phyloP scores from a whole-genome alignment of 2,113 vertebrate genomes.

The Neopipo cinnamomea region DNA sequence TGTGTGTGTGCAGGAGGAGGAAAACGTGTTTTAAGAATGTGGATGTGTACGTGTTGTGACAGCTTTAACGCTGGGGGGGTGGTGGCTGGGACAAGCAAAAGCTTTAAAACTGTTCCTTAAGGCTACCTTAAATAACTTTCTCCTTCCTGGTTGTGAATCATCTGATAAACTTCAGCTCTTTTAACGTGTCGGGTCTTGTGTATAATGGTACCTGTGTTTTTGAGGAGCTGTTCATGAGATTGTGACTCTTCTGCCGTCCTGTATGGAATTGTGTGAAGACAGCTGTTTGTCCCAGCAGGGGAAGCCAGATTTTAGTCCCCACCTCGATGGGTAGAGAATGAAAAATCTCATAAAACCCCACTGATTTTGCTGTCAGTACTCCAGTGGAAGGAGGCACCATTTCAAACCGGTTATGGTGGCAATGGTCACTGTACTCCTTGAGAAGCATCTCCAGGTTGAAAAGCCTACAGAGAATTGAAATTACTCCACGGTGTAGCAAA shows the following conservation, averaged over 20 bases:
- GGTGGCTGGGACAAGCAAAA: background rate
- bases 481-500: background rate
- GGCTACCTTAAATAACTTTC: background rate
- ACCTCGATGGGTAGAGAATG: background rate
- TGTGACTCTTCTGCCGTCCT: background rate
- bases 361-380: background rate
- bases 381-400: background rate
- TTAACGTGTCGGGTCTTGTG: background rate
- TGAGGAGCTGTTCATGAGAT: background rate
- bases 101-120: slow-evolving; percentile 14
- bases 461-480: background rate
- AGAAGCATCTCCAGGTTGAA: background rate
- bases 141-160: background rate
- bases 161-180: background rate
- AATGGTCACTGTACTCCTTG: accelerated
- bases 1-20: background rate
- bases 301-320: background rate
- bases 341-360: background rate
- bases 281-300: background rate
- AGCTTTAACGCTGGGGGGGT: background rate
- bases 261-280: background rate
- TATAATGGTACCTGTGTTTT: background rate
- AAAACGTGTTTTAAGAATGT: background rate
- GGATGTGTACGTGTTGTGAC: background rate
- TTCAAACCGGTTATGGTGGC: accelerated